Percentiles rank a stretch among this genome's conserved stretches.
phyloP scores from a whole-genome alignment of 1,140 invertebrate species.

The Anastatus disparis region DNA sequence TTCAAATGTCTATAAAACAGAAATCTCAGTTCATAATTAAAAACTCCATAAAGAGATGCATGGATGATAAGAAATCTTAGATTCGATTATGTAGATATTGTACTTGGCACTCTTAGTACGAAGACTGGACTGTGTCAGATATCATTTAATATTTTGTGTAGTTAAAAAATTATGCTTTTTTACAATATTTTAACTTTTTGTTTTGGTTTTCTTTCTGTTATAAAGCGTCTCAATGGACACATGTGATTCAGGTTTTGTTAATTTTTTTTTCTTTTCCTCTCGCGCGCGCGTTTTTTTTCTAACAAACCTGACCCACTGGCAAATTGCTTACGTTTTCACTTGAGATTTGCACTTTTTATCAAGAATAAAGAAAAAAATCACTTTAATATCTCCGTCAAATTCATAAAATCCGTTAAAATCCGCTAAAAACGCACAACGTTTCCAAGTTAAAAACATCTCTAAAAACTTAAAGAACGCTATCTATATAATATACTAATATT shows the following conservation, averaged over 20 bases:
- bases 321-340: slow-evolving; percentile 24
- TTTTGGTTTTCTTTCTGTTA: not conserved
- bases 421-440: slow-evolving; percentile 33
- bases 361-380: slow-evolving; percentile 23
- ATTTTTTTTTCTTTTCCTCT: slow-evolving; percentile 6
- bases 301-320: slow-evolving; percentile 10
- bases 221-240: not conserved
- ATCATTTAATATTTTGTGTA: not conserved
- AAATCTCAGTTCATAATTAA: not conserved
- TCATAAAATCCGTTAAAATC: slow-evolving; percentile 34
- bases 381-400: slow-evolving; percentile 10
- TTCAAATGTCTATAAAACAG: not conserved
- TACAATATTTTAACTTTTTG: not conserved
- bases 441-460: slow-evolving; percentile 42
- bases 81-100: slow-evolving; percentile 18
- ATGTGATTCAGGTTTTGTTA: slow-evolving; percentile 6
- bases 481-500: slow-evolving; percentile 36
- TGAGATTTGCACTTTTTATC: slow-evolving; percentile 6
- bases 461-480: slow-evolving; percentile 43
- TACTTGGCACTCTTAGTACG: slow-evolving; percentile 31
- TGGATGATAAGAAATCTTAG: slow-evolving; percentile 4
- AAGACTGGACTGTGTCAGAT: slow-evolving; percentile 13
- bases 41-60: not conserved
- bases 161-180: slow-evolving; percentile 31
- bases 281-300: not conserved